Evolutionary conservation across 2,797 vertebrate genomes (phyloP).

Genomic region (Gallinago stenura): DNA sequence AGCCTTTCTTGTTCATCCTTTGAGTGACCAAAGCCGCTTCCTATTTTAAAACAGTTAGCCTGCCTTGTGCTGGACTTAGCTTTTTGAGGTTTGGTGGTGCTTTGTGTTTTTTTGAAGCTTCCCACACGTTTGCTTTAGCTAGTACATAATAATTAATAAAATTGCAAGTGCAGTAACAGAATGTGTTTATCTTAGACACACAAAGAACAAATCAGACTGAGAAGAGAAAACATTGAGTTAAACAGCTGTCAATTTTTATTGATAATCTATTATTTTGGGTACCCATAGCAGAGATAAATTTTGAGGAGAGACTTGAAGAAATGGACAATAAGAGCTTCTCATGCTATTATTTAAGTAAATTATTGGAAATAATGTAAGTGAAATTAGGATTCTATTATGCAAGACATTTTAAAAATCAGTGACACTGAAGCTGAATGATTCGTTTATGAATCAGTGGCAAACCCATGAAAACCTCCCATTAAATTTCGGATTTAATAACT

Average conservation of each 20-base stretch:
- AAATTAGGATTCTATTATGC: not conserved
- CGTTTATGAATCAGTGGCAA: conserved; percentile 19
- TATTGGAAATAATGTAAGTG: not conserved
- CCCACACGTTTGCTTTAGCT: not conserved
- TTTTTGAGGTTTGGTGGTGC: not conserved
- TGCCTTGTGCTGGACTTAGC: not conserved
- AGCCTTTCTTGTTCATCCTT: not conserved
- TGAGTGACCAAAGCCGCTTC: not conserved
- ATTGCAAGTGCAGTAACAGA: not conserved
- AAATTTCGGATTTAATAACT: not conserved
- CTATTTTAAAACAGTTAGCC: not conserved
- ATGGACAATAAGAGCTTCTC: not conserved
- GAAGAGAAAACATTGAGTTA: not conserved
- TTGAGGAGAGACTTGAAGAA: not conserved
- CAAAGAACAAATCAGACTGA: not conserved
- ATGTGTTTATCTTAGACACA: not conserved
- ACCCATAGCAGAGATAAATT: not conserved
- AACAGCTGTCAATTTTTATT: not conserved
- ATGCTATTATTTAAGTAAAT: not conserved
- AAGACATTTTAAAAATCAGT: not conserved
- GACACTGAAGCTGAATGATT: not conserved
- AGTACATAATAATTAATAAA: not conserved
- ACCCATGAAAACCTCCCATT: not conserved
- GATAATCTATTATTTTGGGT: not conserved
- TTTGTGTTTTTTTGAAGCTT: not conserved